Conservation (phyloP, 2,797 vertebrate genomes). For the Sebastes cheni region DNA sequence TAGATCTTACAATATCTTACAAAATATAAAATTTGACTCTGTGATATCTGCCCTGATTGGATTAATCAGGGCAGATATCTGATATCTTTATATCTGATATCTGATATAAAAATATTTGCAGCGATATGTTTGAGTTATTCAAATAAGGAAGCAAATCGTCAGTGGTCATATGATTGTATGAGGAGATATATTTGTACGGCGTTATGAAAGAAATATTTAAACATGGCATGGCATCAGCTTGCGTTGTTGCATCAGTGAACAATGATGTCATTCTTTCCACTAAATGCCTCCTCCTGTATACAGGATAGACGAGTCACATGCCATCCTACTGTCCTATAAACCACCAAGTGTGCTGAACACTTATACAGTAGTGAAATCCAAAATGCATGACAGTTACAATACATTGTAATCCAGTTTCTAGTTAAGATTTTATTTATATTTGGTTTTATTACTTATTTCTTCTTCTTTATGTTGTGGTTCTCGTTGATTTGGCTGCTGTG, state of each 20-base stretch:
- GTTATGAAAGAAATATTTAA: slow-evolving; percentile 26
- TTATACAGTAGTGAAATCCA: background rate
- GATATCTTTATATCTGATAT: too few species aligned
- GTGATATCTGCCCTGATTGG: background rate
- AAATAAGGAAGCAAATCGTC: background rate
- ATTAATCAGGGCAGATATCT: background rate
- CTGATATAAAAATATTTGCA: background rate
- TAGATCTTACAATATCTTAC: background rate
- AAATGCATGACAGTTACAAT: background rate
- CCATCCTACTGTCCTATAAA: background rate
- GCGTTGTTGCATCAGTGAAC: slow-evolving; percentile 1
- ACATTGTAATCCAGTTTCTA: background rate
- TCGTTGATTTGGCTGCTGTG: background rate
- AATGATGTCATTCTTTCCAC: slow-evolving; percentile 47
- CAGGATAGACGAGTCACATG: slow-evolving; percentile 13
- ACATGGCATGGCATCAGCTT: slow-evolving; percentile 5
- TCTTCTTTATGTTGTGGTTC: background rate
- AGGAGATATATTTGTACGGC: slow-evolving; percentile 2
- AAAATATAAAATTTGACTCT: too few species aligned
- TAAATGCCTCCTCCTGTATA: background rate
- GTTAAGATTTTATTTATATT: background rate
- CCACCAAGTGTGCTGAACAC: background rate
- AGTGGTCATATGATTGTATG: background rate
- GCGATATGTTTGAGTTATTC: background rate
- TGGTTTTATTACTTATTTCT: background rate